Base-by-base conservation (phyloP, 2,113 vertebrate genomes). In the Theropithecus gelada region DNA sequence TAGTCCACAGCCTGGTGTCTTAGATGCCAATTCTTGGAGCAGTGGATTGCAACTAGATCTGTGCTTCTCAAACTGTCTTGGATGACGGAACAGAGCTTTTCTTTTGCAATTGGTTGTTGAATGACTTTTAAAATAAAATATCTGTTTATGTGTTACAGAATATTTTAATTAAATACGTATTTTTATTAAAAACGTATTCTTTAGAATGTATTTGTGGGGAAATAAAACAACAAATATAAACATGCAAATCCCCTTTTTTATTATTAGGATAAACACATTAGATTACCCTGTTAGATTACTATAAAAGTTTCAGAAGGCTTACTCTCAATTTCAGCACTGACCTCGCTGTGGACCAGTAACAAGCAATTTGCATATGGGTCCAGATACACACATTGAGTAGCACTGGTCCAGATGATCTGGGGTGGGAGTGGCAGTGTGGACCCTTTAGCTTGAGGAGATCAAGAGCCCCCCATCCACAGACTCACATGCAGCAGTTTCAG, bases 161-260 rank as follows among this genome's bases (percentile, higher is more conserved):
- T 87, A 57, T 66, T 91, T 48, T 66, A 64, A 57, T 73, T 52
- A 95, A 81, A 83, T 82, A 48, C 52, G 20, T 48, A n/a, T 93
- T 75, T 95, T 66, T 55, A 64, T 82, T 76, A 83, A 93, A 85
- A 82, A 66, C 55, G 16, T 68, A 94, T 70, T 50, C 43, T 92
- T 59, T 87, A 83, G 68, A 82, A 68, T 64, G 57, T 2, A 50
- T 76, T 93, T 94, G 48, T 70, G 23, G 30, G 48, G 76, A 90
- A 70, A 73, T 79, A 40, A 59, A 73, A 68, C 40, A 9, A 94
- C 86, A 93, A 82, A 25, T 27, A 50, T 52, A 48, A 89, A 91
- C 66, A 52, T 55, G 32, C 32, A 43, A 78, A 52, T 75, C n/a
- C 27, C 32, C 50, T 59, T 90, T 82, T 92, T 72, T 35, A 81